phyloP scores from a whole-genome alignment of 2,113 vertebrate species.

The Sinosuthora webbiana region DNA sequence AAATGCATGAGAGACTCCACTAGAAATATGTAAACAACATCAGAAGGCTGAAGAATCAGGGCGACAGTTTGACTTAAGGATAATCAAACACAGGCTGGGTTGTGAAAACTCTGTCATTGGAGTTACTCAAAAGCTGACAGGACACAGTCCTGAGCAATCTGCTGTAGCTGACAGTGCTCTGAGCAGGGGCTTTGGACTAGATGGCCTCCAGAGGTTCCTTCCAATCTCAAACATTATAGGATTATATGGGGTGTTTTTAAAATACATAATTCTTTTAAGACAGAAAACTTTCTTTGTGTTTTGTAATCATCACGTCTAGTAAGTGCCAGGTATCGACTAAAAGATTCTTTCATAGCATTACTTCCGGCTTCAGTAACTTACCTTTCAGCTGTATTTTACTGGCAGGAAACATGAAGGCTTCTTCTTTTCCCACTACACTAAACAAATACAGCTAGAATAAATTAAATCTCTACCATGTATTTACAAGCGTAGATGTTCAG shows the following conservation, averaged over 20 bases:
- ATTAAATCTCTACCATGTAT: neutral
- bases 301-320: neutral
- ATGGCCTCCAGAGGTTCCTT: neutral
- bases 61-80: neutral
- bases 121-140: neutral
- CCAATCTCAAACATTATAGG: neutral
- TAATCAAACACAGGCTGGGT: neutral
- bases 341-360: neutral
- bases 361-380: neutral
- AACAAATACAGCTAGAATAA: neutral
- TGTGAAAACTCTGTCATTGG: neutral
- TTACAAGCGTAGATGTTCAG: neutral
- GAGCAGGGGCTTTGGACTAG: neutral
- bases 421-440: neutral
- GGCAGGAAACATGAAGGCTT: neutral
- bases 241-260: neutral
- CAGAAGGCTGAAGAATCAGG: too few relatives aligned
- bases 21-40: too few relatives aligned
- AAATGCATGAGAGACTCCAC: too few relatives aligned
- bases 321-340: neutral
- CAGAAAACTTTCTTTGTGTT: neutral
- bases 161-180: neutral
- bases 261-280: neutral
- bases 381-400: neutral
- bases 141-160: neutral